These are phyloP conservation scores for Smittia aterrima DNA, from an alignment of 2,888 invertebrate species.

Conservation along the genomic window DNA sequence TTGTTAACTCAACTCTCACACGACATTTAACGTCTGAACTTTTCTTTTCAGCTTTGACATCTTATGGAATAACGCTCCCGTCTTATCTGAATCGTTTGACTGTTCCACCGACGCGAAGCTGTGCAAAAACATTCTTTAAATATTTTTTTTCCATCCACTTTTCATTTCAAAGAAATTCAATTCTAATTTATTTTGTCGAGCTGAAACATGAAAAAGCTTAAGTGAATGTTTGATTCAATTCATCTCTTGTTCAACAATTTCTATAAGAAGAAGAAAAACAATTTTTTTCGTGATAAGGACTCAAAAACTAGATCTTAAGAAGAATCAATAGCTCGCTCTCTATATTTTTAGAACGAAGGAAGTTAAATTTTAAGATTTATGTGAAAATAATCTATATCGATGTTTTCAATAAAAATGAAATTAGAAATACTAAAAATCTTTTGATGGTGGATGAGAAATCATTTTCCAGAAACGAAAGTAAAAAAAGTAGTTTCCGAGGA, in stretches of 20 bases:
- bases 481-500: no score
- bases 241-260: not conserved
- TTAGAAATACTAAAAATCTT: not conserved
- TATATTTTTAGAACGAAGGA: slow-evolving; percentile 15
- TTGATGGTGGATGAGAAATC: no score
- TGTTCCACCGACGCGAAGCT: slow-evolving; percentile 45
- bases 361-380: not conserved
- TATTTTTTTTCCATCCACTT: not conserved
- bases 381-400: not conserved
- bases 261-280: not conserved
- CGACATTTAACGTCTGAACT: not conserved
- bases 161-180: not conserved
- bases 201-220: not conserved
- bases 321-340: slow-evolving; percentile 1
- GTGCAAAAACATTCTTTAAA: slow-evolving; percentile 38
- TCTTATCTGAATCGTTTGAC: slow-evolving; percentile 49
- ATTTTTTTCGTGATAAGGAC: slow-evolving; percentile 6
- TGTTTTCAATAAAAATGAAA: not conserved
- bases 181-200: slow-evolving; percentile 5
- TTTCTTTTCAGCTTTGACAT: slow-evolving; percentile 49
- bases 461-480: not conserved
- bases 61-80: slow-evolving; percentile 52
- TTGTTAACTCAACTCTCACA: not conserved
- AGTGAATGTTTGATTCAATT: not conserved
- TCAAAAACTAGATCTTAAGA: slow-evolving; percentile 2